These are phyloP conservation scores for Sarcophilus harrisii DNA, from an alignment of 2,797 vertebrate genomes.

Conservation along the genomic window DNA sequence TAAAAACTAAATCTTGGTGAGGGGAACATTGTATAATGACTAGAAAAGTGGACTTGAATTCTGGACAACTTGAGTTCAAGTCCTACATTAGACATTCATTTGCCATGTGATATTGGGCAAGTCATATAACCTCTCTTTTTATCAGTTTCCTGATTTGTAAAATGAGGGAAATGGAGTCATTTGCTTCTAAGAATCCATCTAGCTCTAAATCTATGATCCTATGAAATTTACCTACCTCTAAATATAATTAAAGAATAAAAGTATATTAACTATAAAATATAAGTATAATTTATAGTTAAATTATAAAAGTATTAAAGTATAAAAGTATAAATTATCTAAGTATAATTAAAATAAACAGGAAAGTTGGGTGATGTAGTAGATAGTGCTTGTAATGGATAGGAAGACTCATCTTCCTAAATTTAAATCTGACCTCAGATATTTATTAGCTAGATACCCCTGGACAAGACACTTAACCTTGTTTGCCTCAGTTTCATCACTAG, in stretches of 20 bases:
- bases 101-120: background rate
- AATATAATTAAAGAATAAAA: no score
- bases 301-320: no score
- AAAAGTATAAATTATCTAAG: no score
- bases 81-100: background rate
- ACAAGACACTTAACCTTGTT: background rate
- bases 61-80: background rate
- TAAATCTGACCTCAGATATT: background rate
- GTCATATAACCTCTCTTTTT: background rate
- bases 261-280: no score
- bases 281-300: no score
- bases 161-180: background rate
- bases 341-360: no score
- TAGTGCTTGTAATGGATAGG: background rate
- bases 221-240: background rate
- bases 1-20: background rate
- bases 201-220: background rate
- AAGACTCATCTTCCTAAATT: background rate
- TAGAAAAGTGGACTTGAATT: background rate
- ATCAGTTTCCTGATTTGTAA: background rate
- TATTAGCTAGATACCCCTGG: background rate
- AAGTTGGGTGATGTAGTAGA: background rate
- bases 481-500: background rate
- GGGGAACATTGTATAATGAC: background rate
- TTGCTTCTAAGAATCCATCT: background rate